Conservation (phyloP, 2,888 invertebrate species). For the Argyresthia albistria region DNA sequence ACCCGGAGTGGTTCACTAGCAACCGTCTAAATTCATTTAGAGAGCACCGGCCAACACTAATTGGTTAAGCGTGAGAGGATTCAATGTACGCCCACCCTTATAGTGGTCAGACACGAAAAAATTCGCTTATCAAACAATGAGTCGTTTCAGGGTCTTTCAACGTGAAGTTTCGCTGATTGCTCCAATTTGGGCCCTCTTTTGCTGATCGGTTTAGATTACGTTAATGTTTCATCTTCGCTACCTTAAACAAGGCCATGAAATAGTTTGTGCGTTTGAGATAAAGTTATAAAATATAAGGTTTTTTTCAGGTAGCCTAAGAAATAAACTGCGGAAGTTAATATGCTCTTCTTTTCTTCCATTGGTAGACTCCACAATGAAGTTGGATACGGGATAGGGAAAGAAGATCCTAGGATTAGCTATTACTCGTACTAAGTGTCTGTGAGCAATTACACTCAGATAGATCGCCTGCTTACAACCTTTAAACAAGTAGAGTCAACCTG, state of each 20-base stretch:
- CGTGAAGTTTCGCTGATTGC: conserved; percentile 1
- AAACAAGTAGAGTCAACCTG: no score
- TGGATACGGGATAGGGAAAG: no score
- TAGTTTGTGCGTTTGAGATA: neutral
- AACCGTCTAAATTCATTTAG: neutral
- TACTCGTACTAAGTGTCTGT: no score
- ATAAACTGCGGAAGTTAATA: no score
- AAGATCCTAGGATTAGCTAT: no score
- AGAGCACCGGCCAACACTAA: neutral
- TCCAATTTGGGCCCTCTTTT: neutral
- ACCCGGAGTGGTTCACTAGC: neutral
- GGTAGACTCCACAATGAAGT: no score
- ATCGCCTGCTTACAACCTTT: neutral
- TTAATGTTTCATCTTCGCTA: no score
- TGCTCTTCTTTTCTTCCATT: no score
- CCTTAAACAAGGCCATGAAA: neutral
- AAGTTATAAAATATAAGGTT: neutral
- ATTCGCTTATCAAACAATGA: neutral
- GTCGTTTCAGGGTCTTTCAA: neutral
- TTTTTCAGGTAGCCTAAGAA: no score
- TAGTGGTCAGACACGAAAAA: conserved; percentile 1
- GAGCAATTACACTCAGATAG: no score
- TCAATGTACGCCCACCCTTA: neutral
- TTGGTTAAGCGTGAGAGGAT: neutral
- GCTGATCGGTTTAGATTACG: neutral